A percentile compares a stretch with the other conserved stretches of the same genome.
Evolutionary conservation across 2,113 vertebrate genomes (phyloP).

Genomic region (Phasianus colchicus): DNA sequence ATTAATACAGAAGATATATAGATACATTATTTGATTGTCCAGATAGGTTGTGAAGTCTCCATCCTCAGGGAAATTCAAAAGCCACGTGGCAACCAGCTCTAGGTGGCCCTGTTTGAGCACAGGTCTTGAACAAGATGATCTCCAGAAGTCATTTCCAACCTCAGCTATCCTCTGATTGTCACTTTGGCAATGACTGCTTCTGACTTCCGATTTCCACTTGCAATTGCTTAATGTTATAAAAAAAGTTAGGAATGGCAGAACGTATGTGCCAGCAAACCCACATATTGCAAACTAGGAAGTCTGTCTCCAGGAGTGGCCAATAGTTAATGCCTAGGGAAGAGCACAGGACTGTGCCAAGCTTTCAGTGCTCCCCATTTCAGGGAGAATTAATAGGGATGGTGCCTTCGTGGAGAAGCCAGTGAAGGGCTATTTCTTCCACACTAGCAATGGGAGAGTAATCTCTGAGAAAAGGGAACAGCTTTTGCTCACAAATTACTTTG

Average conservation of each 20-base stretch:
- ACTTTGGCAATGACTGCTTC: not conserved
- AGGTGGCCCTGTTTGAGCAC: not conserved
- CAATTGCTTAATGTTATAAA: not conserved
- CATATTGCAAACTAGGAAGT: accelerated
- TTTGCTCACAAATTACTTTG: not conserved
- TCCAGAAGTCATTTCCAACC: not conserved
- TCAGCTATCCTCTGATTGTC: not conserved
- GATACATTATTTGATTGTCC: not conserved
- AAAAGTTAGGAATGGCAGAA: not conserved
- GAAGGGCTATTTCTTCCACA: not conserved
- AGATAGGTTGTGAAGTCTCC: not conserved
- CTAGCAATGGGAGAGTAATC: accelerated
- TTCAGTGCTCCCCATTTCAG: not conserved
- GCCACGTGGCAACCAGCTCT: not conserved
- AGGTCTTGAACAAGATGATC: not conserved
- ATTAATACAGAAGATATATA: not conserved
- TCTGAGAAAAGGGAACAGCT: not conserved
- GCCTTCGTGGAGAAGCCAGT: not conserved
- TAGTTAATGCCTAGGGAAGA: no score
- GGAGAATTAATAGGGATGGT: not conserved
- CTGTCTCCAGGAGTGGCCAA: not conserved
- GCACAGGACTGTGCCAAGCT: not conserved
- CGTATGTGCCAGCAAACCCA: not conserved
- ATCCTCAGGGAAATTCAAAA: not conserved
- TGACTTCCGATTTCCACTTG: not conserved